A percentile compares a stretch with the other conserved stretches of the same genome.
Evolutionary conservation across 1,140 invertebrate genomes (phyloP).

Genomic region (Mercenaria mercenaria): DNA sequence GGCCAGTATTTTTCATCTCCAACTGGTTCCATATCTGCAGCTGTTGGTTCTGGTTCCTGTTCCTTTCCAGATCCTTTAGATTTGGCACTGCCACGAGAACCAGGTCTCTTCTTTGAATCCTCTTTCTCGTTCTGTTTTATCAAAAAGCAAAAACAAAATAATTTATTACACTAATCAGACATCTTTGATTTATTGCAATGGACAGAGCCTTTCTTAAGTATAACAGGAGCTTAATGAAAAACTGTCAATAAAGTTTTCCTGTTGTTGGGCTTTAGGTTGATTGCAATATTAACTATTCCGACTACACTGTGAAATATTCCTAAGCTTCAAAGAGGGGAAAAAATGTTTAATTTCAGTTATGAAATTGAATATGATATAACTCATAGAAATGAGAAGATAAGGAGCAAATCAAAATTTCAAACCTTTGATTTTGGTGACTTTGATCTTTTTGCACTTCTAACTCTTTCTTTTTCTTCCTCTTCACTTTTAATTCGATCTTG

Average conservation of each 20-base stretch:
- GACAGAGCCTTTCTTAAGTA: too few species aligned
- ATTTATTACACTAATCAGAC: not conserved
- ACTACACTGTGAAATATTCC: too few species aligned
- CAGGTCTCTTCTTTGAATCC: slow-evolving; percentile 78
- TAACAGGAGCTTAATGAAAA: too few species aligned
- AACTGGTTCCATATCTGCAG: slow-evolving; percentile 57
- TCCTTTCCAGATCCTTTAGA: slow-evolving; percentile 75
- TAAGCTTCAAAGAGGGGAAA: too few species aligned
- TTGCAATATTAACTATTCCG: too few species aligned
- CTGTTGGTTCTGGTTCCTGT: slow-evolving; percentile 65
- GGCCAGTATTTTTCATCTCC: slow-evolving; percentile 74
- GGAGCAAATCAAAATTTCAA: too few species aligned
- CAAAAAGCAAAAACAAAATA: not conserved
- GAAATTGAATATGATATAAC: too few species aligned
- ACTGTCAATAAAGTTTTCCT: too few species aligned
- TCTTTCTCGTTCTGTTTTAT: slow-evolving; percentile 74
- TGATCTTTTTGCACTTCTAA: slow-evolving; percentile 76
- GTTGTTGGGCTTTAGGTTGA: too few species aligned
- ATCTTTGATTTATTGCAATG: too few species aligned
- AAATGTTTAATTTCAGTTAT: too few species aligned
- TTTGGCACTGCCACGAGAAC: slow-evolving; percentile 79
- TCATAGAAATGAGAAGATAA: too few species aligned
- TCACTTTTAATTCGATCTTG: slow-evolving; percentile 80
- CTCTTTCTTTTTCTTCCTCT: slow-evolving; percentile 82
- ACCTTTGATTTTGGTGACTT: slow-evolving; percentile 74